Percentiles rank a stretch among this genome's conserved stretches.
Evolutionary conservation across 1,140 invertebrate species (phyloP).

Genomic region (Octopus bimaculoides): DNA sequence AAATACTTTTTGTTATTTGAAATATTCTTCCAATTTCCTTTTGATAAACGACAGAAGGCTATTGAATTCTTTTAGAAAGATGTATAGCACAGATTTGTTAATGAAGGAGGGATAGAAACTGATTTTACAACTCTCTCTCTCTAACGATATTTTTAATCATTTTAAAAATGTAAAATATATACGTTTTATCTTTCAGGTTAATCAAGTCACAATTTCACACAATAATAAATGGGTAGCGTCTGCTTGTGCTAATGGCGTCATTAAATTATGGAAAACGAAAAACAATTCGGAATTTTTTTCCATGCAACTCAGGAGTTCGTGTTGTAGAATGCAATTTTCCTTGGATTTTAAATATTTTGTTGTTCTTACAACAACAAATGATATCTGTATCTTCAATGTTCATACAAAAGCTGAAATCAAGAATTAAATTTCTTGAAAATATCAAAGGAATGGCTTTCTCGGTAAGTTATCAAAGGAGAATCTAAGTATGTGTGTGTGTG

Average conservation of each 20-base stretch:
- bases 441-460: too few species aligned
- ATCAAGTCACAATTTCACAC: conserved; percentile 26
- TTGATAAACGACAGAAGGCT: too few species aligned
- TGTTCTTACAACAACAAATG: conserved; percentile 24
- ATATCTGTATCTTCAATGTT: conserved; percentile 33
- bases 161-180: too few species aligned
- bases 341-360: conserved; percentile 30
- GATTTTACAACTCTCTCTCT: too few species aligned
- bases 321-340: conserved; percentile 31
- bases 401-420: background rate
- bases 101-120: too few species aligned
- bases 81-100: too few species aligned
- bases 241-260: conserved; percentile 28
- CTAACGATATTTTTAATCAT: too few species aligned
- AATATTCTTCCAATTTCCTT: too few species aligned
- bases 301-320: conserved; percentile 25
- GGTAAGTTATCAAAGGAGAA: too few species aligned
- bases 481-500: background rate
- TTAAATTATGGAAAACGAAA: conserved; percentile 36
- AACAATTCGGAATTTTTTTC: conserved; percentile 28
- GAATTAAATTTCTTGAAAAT: too few species aligned
- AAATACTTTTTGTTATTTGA: too few species aligned
- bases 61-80: too few species aligned
- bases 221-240: conserved; percentile 35
- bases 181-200: conserved; percentile 27